Base-by-base conservation (phyloP, 1,140 invertebrate species). In the Zaprionus vittiger region DNA sequence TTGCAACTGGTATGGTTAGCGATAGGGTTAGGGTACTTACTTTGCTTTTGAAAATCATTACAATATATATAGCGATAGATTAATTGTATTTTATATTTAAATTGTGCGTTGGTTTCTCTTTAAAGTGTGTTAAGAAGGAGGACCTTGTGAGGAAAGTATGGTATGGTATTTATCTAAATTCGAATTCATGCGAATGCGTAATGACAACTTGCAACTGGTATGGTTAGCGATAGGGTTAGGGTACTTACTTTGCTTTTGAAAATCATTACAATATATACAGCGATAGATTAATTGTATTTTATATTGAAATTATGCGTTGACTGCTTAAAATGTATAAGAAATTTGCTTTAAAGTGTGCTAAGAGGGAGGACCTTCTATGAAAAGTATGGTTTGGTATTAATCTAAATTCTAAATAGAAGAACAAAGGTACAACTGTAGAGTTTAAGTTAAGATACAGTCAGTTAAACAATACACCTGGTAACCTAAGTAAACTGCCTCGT, bases 111-210 rank as follows among this genome's bases (percentile, higher is more conserved):
- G 52, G 2, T 54, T 15, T n/a, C n/a, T n/a, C 9, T 2, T 31
- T 31, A 31, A 31, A 31, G 7, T 31, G 1, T 2, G 28, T 7
- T 31, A 2, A 31, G 28, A 2, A 0, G 28, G 28, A 7, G 28
- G 7, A 31, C 28, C 28, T 31, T 31, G 28, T 9, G 7, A 7
- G 28, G 28, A 31, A 31, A 31, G 28, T 31, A 7, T 31, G 2
- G 26, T 9, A 28, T 1, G 6, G 28, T 28, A 28, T 28, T 7
- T 1, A 31, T 31, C 7, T 9, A 31, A 31, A 31, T 31, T 31
- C 7, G n/a, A n/a, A n/a, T n/a, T 56, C 24, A 17, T 20, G 22
- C 64, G 22, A 56, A 56, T 28, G 37, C 31, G 34, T 66, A 66
- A 56, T 66, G 24, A 66, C 38, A 56, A 28, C 41, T 34, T 9